Conservation (phyloP, 2,888 invertebrate species). For the Synanthedon vespiformis region DNA sequence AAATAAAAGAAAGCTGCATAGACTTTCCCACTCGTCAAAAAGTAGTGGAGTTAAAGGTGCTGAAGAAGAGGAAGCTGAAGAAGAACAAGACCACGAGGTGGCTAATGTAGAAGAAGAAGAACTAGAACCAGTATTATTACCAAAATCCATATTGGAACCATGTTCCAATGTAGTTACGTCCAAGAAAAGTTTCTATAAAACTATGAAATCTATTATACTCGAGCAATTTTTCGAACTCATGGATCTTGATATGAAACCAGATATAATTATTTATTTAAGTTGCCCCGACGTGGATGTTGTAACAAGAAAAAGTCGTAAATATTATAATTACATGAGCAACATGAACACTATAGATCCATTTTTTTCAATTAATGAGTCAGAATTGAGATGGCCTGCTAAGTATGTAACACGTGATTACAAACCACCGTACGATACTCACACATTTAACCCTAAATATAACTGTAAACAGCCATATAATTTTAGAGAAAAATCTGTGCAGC, state of each 20-base stretch:
- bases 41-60: slow-evolving; percentile 23
- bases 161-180: slow-evolving; percentile 28
- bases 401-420: slow-evolving; percentile 31
- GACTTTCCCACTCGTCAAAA: slow-evolving; percentile 16
- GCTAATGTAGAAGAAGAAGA: slow-evolving; percentile 23
- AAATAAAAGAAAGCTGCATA: slow-evolving; percentile 26
- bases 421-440: slow-evolving; percentile 22
- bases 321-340: slow-evolving; percentile 32
- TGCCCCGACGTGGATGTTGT: slow-evolving; percentile 68
- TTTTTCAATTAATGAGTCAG: slow-evolving; percentile 14
- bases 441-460: slow-evolving; percentile 49
- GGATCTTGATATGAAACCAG: slow-evolving; percentile 40
- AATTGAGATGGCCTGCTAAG: slow-evolving; percentile 41
- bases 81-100: slow-evolving; percentile 21
- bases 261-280: slow-evolving; percentile 67
- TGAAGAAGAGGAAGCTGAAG: slow-evolving; percentile 24
- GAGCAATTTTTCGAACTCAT: slow-evolving; percentile 41
- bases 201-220: slow-evolving; percentile 30
- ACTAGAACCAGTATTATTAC: slow-evolving; percentile 30
- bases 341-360: slow-evolving; percentile 22
- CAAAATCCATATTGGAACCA: slow-evolving; percentile 40
- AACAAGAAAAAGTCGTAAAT: slow-evolving; percentile 39
- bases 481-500: slow-evolving; percentile 41
- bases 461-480: slow-evolving; percentile 60
- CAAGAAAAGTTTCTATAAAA: slow-evolving; percentile 21